Evolutionary conservation across 2,888 invertebrate species (phyloP).

Genomic region (Scaptomyza tumidula): DNA sequence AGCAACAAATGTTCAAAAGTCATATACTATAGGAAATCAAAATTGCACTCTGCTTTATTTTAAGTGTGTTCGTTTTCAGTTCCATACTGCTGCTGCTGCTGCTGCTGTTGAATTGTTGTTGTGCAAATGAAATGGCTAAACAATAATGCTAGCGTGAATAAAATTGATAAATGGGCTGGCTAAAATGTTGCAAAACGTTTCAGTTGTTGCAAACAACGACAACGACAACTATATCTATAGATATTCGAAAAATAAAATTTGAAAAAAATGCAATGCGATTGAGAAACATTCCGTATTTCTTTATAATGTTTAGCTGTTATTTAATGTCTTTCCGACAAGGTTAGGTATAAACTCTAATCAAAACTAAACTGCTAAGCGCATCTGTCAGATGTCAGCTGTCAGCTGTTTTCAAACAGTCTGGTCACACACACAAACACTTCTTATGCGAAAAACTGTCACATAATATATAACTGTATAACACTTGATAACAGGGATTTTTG

Average conservation of each 20-base stretch:
- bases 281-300: not conserved
- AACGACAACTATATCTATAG: not conserved
- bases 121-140: not conserved
- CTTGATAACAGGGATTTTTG: not conserved
- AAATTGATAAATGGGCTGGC: not conserved
- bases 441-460: conserved; percentile 1
- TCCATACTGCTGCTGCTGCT: not conserved
- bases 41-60: conserved; percentile 11
- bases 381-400: conserved; percentile 20
- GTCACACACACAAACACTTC: not conserved
- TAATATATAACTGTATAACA: not conserved
- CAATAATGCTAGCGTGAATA: not conserved
- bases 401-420: conserved; percentile 2
- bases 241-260: too few species aligned
- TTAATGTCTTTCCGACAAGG: not conserved
- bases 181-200: not conserved
- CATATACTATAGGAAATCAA: conserved; percentile 1
- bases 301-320: too few species aligned
- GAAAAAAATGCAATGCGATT: not conserved
- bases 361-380: not conserved
- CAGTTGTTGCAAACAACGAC: not conserved
- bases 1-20: conserved; percentile 6
- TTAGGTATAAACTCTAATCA: not conserved
- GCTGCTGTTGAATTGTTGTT: not conserved
- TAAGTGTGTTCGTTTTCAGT: not conserved